Conservation (phyloP, 2,113 vertebrate species). For the Euleptes europaea region DNA sequence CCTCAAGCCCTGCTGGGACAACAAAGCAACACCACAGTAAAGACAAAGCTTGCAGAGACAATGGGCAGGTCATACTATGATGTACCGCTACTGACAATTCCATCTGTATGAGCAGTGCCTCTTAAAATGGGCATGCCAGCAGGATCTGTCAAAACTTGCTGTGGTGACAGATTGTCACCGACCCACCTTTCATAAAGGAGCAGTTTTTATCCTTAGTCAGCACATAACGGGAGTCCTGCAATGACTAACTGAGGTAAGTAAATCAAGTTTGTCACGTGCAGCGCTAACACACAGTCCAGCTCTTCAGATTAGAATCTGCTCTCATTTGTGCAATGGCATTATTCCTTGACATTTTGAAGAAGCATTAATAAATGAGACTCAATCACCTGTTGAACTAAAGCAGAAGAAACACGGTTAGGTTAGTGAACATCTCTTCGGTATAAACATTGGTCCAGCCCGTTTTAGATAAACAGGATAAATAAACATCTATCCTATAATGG, state of each 20-base stretch:
- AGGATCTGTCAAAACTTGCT: not conserved
- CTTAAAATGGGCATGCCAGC: not conserved
- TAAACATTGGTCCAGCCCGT: not conserved
- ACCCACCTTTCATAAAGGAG: not conserved
- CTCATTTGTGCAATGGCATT: slow-evolving; percentile 27
- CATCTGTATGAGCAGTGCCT: not conserved
- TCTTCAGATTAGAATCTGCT: slow-evolving; percentile 16
- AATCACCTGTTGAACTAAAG: slow-evolving; percentile 96
- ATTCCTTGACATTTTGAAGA: slow-evolving; percentile 94
- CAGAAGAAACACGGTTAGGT: slow-evolving; percentile 19
- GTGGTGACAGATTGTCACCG: not conserved
- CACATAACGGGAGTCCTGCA: not conserved
- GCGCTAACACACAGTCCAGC: slow-evolving; percentile 30
- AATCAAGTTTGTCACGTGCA: slow-evolving; percentile 37
- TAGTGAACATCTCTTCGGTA: slow-evolving; percentile 16
- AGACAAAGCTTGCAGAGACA: not conserved
- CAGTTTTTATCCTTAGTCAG: not conserved
- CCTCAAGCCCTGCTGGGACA: not conserved
- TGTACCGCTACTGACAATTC: not conserved
- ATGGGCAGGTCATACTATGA: not conserved
- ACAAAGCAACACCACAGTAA: not conserved
- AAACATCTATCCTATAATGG: not conserved
- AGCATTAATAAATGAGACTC: slow-evolving; percentile 92
- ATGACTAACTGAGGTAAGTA: slow-evolving; percentile 54
- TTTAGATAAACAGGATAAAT: slow-evolving; percentile 2